Evolutionary conservation across 2,888 invertebrate genomes (phyloP).

Genomic region (Zele albiditarsus): DNA sequence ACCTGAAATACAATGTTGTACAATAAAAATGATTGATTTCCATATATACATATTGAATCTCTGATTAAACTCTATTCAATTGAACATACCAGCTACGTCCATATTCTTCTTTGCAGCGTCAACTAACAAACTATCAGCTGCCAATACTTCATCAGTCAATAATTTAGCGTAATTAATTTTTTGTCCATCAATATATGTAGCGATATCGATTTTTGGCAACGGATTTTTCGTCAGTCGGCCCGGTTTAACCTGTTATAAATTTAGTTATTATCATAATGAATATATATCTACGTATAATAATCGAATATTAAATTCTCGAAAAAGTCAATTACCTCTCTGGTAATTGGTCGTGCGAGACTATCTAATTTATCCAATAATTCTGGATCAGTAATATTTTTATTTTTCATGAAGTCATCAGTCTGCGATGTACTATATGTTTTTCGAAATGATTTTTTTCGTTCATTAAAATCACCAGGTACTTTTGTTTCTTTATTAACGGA

Average conservation of each 20-base stretch:
- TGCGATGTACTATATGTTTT: constrained; percentile 78
- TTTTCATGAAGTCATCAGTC: constrained; percentile 74
- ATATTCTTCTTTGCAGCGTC: constrained; percentile 86
- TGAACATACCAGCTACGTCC: constrained; percentile 76
- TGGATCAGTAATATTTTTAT: constrained; percentile 79
- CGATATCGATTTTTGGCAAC: constrained; percentile 62
- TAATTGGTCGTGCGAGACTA: constrained; percentile 75
- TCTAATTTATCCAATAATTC: constrained; percentile 80
- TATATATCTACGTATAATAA: not conserved
- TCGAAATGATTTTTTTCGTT: constrained; percentile 80
- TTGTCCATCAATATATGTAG: constrained; percentile 83
- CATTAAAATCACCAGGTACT: constrained; percentile 63
- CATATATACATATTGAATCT: constrained; percentile 15
- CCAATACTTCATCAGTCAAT: constrained; percentile 89
- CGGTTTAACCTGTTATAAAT: constrained; percentile 63
- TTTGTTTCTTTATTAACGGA: constrained; percentile 70
- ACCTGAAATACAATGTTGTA: constrained; percentile 74
- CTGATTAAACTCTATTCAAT: constrained; percentile 2
- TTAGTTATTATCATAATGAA: not conserved
- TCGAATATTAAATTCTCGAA: not conserved
- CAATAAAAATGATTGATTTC: constrained; percentile 53
- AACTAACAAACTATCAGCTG: constrained; percentile 87
- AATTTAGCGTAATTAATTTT: constrained; percentile 87
- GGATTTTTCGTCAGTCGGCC: constrained; percentile 56
- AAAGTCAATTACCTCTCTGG: constrained; percentile 62